Conservation (phyloP, 2,888 invertebrate genomes). For the Phrixothrix hirtus region DNA sequence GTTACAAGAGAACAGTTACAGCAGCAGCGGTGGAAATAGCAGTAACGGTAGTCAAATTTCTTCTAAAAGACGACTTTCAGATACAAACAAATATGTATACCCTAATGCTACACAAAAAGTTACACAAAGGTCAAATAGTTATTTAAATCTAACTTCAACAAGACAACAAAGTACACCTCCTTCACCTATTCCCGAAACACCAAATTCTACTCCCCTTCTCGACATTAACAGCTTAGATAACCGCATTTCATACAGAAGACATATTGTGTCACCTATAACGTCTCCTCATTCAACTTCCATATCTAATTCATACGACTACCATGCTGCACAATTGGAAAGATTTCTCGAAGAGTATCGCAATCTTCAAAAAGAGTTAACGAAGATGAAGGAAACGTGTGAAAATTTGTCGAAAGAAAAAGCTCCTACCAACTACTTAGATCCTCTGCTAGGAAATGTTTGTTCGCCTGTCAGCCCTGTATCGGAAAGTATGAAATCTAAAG, state of each 20-base stretch:
- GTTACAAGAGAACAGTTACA: slow-evolving; percentile 70
- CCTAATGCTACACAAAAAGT: slow-evolving; percentile 23
- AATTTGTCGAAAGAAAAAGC: slow-evolving; percentile 48
- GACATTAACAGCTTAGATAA: slow-evolving; percentile 63
- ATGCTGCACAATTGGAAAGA: slow-evolving; percentile 77
- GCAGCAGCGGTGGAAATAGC: slow-evolving; percentile 70
- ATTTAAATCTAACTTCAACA: slow-evolving; percentile 67
- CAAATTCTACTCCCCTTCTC: slow-evolving; percentile 64
- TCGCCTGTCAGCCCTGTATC: slow-evolving; percentile 39
- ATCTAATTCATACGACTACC: slow-evolving; percentile 71
- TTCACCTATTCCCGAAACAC: slow-evolving; percentile 62
- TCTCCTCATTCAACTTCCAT: slow-evolving; percentile 40
- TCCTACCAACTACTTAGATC: slow-evolving; percentile 50
- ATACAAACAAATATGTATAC: slow-evolving; percentile 48
- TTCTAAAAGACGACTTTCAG: slow-evolving; percentile 58
- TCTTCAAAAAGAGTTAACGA: slow-evolving; percentile 75
- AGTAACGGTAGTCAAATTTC: slow-evolving; percentile 56
- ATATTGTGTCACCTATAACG: slow-evolving; percentile 35
- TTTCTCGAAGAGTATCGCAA: slow-evolving; percentile 80
- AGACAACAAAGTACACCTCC: slow-evolving; percentile 66
- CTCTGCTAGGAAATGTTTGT: slow-evolving; percentile 54
- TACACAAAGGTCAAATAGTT: slow-evolving; percentile 68
- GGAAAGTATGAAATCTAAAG: slow-evolving; percentile 59
- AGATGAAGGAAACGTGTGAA: slow-evolving; percentile 80
- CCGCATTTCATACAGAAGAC: slow-evolving; percentile 41